These are phyloP conservation scores for Lagria hirta DNA, from an alignment of 2,888 invertebrate species.

Conservation along the genomic window DNA sequence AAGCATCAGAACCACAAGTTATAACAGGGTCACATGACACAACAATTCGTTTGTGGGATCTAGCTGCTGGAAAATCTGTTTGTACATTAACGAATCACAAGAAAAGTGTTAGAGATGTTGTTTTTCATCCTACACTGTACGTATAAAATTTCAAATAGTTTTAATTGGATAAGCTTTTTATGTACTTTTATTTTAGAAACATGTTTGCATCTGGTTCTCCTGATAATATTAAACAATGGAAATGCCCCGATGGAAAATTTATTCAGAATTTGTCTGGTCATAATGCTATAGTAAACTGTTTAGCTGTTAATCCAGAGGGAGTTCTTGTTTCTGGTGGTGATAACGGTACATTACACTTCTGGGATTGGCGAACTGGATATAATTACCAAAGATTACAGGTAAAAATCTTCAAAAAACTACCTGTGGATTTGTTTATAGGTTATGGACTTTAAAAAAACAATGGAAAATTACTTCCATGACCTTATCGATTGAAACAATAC, in stretches of 20 bases:
- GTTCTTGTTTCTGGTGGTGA: slow-evolving; percentile 98
- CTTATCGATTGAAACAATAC: too few species aligned
- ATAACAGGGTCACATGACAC: slow-evolving; percentile 95
- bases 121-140: slow-evolving; percentile 72
- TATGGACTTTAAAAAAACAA: too few species aligned
- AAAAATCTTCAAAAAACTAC: too few species aligned
- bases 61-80: slow-evolving; percentile 92
- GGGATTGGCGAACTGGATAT: slow-evolving; percentile 99
- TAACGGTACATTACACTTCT: slow-evolving; percentile 95
- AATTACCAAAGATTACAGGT: slow-evolving; percentile 89
- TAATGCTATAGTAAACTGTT: slow-evolving; percentile 95
- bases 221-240: slow-evolving; percentile 99
- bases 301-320: slow-evolving; percentile 92
- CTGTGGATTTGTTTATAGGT: too few species aligned
- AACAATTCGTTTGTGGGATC: slow-evolving; percentile 95
- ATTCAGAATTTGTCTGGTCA: slow-evolving; percentile 96
- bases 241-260: slow-evolving; percentile 96
- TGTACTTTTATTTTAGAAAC: slow-evolving; percentile 57
- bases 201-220: slow-evolving; percentile 98
- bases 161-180: slow-evolving; percentile 7
- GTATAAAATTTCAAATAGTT: slow-evolving; percentile 14
- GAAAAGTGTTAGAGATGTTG: slow-evolving; percentile 84
- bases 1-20: slow-evolving; percentile 88
- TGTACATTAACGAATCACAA: slow-evolving; percentile 98
- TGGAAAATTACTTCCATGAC: too few species aligned